Evolutionary conservation across 1,140 invertebrate species (phyloP), one percentile per base, ranked within the genome.

Genomic region (Olivierus martensii): DNA sequence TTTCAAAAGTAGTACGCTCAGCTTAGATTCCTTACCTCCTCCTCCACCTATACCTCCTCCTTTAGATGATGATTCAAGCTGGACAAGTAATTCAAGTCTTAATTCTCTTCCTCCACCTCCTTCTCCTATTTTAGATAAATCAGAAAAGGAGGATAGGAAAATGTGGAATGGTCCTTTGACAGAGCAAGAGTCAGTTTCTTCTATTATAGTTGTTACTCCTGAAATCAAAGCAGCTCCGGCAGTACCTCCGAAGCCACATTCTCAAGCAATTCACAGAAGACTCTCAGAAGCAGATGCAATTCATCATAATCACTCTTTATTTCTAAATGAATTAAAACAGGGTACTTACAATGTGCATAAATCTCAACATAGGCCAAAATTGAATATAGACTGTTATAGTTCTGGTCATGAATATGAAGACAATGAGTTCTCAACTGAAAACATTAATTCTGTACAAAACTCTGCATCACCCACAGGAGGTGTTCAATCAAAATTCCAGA

Each of bases 91-190:
- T 38, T 61, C 58, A 35, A 65, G 59, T 51, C 52, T 65, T 9
- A 62, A 58, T 38, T 65, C 65, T 22, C 55, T 64, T 22, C 61
- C 63, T 38, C 63, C 67, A 22, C 63, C 63, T 19, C 83, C 2
- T 83, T 82, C 15, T 64, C 85, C 38, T 80, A 84, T 49, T 82
- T 80, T 10, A 62, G 46, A 85, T 46, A 83, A 83, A 2, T 82
- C 83, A 12, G 83, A 84, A 2, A 28, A 28, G 28, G 28, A 84
- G 83, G 1, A 81, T 81, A 3, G 80, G 18, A 47, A 80, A 0
- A 60, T 55, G 39, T 54, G 53, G 50, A 57, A 57, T 71, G 74
- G 9, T 79, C 51, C 12, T 41, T 46, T 34, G 35, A 57, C 45
- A 36, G 43, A 19, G 42, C 55, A 39, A 38, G 50, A 17, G 48